These are phyloP conservation scores for Toxonevra muliebris DNA, from an alignment of 2,888 invertebrate species.

Conservation along the genomic window DNA sequence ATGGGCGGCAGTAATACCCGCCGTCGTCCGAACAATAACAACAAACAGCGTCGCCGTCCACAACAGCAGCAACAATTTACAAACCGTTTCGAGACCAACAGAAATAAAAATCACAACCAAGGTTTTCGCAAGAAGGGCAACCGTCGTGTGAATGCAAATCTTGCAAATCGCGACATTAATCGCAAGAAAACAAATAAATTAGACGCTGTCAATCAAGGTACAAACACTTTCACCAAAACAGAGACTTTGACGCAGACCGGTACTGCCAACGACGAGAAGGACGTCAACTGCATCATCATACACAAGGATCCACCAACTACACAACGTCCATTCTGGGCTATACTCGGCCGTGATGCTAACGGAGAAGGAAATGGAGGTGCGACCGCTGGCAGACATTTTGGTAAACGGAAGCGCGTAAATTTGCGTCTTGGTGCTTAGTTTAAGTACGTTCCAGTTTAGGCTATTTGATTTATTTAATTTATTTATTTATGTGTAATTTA, in stretches of 20 bases:
- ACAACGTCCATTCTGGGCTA: conserved; percentile 57
- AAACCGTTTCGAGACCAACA: conserved; percentile 34
- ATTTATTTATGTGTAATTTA: conserved; percentile 26
- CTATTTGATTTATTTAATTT: conserved; percentile 13
- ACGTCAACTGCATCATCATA: conserved; percentile 56
- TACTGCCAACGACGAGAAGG: conserved; percentile 20
- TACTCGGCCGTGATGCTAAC: conserved; percentile 48
- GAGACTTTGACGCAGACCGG: conserved; percentile 29
- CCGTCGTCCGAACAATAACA: background rate
- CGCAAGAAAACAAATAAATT: conserved; percentile 23
- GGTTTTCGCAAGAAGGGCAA: background rate
- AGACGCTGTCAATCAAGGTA: conserved; percentile 20
- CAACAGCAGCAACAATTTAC: background rate
- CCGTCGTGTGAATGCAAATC: conserved; percentile 6
- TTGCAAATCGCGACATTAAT: conserved; percentile 15
- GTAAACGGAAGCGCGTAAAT: conserved; percentile 52
- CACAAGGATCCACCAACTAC: conserved; percentile 53
- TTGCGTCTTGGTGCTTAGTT: conserved; percentile 46
- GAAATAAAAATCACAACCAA: background rate
- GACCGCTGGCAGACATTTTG: conserved; percentile 43
- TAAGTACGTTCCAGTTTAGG: background rate
- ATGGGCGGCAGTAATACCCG: conserved; percentile 4
- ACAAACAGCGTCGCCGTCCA: conserved; percentile 33
- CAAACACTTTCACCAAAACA: conserved; percentile 27
- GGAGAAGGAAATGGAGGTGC: conserved; percentile 24